Evolutionary conservation across 2,888 invertebrate genomes (phyloP).

Genomic region (Agrotis puta): DNA sequence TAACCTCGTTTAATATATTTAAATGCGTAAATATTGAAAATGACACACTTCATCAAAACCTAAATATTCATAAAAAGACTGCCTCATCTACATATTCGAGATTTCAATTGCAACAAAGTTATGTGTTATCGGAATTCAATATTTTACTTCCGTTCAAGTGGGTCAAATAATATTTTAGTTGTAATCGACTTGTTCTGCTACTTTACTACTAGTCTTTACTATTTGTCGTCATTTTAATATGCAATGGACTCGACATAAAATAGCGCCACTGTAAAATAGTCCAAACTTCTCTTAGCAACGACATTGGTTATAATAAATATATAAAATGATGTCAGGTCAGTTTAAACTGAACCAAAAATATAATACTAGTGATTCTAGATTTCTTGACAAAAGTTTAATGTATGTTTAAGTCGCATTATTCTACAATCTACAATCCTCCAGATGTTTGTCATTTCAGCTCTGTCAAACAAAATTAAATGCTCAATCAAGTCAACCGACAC

Average conservation of each 20-base stretch:
- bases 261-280: not conserved
- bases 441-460: not conserved
- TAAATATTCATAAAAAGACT: slow-evolving; percentile 4
- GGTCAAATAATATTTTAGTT: slow-evolving; percentile 35
- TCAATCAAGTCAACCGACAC: not conserved
- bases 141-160: slow-evolving; percentile 38
- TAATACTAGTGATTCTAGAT: no score
- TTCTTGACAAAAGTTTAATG: not conserved
- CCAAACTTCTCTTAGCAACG: not conserved
- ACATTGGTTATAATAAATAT: no score
- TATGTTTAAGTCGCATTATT: not conserved
- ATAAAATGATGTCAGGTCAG: not conserved
- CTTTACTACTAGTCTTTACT: slow-evolving; percentile 6
- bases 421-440: not conserved
- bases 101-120: slow-evolving; percentile 33
- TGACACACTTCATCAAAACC: slow-evolving; percentile 10
- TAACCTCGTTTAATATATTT: not conserved
- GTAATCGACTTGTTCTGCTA: slow-evolving; percentile 10
- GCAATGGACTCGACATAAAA: slow-evolving; percentile 11
- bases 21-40: slow-evolving; percentile 20
- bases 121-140: slow-evolving; percentile 34
- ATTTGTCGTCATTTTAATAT: slow-evolving; percentile 12
- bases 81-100: slow-evolving; percentile 35
- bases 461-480: not conserved
- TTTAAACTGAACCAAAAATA: not conserved